Percentiles rank a stretch among this genome's conserved stretches.
These are phyloP conservation scores for Euborellia annulipes DNA, from an alignment of 1,140 invertebrate genomes.

Conservation along the genomic window DNA sequence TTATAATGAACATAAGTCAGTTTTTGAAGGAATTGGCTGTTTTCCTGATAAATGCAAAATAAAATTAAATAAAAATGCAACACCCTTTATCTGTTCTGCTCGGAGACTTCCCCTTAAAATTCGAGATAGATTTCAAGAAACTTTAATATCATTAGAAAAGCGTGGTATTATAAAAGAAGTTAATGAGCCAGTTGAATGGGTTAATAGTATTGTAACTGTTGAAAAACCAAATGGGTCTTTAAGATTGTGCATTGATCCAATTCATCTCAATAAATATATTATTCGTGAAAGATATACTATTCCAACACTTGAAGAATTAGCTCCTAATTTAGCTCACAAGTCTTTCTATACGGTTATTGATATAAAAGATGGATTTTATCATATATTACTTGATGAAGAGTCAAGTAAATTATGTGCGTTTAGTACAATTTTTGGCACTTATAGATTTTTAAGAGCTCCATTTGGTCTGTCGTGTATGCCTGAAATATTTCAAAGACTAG, in stretches of 20 bases:
- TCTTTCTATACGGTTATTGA: conserved; percentile 31
- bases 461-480: conserved; percentile 8
- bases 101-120: conserved; percentile 23
- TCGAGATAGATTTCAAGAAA: conserved; percentile 19
- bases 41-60: conserved; percentile 9
- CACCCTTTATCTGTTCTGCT: conserved; percentile 18
- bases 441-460: conserved; percentile 5
- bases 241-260: conserved; percentile 6
- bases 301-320: conserved; percentile 9
- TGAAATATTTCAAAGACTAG: conserved; percentile 6
- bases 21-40: not conserved
- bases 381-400: conserved; percentile 24
- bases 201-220: conserved; percentile 2
- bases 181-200: conserved; percentile 3
- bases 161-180: conserved; percentile 7
- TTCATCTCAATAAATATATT: conserved; percentile 5
- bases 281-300: conserved; percentile 4
- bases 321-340: conserved; percentile 20
- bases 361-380: conserved; percentile 28
- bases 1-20: not conserved
- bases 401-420: conserved; percentile 8
- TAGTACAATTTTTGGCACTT: not conserved
- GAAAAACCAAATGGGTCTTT: conserved; percentile 7
- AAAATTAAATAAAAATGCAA: conserved; percentile 13
- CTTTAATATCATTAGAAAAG: conserved; percentile 19